phyloP scores from a whole-genome alignment of 2,113 vertebrate genomes.

The Psittacus erithacus region DNA sequence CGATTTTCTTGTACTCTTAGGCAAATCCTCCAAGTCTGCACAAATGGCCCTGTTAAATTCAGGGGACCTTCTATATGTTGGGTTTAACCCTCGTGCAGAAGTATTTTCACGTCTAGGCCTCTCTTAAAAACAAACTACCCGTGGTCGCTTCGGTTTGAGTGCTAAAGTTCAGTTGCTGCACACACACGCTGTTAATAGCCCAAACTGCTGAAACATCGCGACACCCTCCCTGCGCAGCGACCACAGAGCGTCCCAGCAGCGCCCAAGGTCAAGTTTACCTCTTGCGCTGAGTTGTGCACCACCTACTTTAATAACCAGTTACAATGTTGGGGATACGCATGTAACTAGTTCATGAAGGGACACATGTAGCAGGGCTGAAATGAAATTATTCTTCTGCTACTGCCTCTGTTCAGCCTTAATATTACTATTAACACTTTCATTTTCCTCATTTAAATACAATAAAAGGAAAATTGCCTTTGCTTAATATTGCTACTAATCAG shows the following conservation, averaged over 20 bases:
- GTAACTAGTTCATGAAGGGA: background rate
- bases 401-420: background rate
- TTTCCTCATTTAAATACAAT: constrained; percentile 35
- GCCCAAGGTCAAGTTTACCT: background rate
- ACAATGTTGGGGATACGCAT: background rate
- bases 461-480: background rate
- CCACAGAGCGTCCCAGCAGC: background rate
- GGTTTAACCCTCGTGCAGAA: background rate
- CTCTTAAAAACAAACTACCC: background rate
- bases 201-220: background rate
- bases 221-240: background rate
- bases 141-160: background rate
- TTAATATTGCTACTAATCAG: constrained; percentile 9
- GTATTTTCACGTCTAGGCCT: background rate
- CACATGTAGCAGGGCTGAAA: background rate
- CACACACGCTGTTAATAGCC: no score
- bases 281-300: background rate
- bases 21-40: background rate
- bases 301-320: background rate
- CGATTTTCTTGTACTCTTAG: background rate
- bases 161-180: background rate
- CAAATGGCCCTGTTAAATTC: background rate
- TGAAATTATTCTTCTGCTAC: background rate
- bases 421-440: background rate
- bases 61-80: background rate